Conservation (phyloP, 2,888 invertebrate species). For the Tipula unca region DNA sequence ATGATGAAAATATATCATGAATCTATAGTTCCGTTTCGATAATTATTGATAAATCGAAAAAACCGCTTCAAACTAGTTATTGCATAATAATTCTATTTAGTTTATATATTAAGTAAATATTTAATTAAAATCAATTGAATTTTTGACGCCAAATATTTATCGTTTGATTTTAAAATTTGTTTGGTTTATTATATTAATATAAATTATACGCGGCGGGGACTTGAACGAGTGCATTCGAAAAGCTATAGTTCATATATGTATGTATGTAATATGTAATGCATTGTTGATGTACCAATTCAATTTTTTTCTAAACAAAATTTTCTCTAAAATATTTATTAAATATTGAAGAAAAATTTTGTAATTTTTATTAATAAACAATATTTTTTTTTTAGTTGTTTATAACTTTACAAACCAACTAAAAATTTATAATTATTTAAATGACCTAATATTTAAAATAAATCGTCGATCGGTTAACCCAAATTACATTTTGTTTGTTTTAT, state of each 20-base stretch:
- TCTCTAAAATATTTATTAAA: too few relatives aligned
- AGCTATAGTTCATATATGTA: not conserved
- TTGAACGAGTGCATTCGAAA: not conserved
- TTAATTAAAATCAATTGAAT: not conserved
- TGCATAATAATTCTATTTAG: not conserved
- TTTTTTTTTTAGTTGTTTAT: not conserved
- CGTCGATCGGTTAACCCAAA: not conserved
- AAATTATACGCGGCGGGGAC: too few relatives aligned
- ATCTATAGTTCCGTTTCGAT: not conserved
- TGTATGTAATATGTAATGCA: too few relatives aligned
- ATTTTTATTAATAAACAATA: not conserved
- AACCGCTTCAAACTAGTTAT: not conserved
- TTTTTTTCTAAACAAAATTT: too few relatives aligned
- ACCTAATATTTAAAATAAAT: not conserved
- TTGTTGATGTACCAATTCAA: too few relatives aligned
- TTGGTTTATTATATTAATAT: too few relatives aligned
- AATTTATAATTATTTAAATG: not conserved
- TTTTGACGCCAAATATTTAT: not conserved
- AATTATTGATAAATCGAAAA: not conserved
- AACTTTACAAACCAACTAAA: not conserved
- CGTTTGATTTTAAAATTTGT: too few relatives aligned
- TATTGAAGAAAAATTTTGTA: too few relatives aligned
- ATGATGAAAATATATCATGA: too few relatives aligned
- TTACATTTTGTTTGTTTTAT: not conserved
- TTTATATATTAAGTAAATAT: not conserved